phyloP scores from a whole-genome alignment of 2,113 vertebrate genomes.

The Herpailurus yagouaroundi region DNA sequence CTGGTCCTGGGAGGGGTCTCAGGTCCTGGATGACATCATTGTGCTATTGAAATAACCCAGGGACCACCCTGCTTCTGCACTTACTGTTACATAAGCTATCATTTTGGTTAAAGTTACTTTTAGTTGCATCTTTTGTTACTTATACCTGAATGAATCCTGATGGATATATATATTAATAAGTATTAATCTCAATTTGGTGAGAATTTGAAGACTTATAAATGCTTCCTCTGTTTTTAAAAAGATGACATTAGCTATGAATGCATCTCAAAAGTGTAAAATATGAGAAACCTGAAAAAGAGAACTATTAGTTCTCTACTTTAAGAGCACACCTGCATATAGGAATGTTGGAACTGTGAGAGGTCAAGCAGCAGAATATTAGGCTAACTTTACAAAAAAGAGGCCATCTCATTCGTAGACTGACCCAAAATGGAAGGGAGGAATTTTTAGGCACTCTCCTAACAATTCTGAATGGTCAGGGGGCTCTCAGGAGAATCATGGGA shows the following conservation, averaged over 20 bases:
- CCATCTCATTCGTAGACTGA: not conserved
- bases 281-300: not conserved
- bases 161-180: not conserved
- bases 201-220: not conserved
- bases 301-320: not conserved
- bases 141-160: not conserved
- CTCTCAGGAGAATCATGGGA: not conserved
- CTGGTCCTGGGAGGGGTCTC: not conserved
- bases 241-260: not conserved
- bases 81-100: not conserved
- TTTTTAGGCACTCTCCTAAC: not conserved
- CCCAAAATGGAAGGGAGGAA: not conserved
- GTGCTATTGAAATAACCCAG: not conserved
- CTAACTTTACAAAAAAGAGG: not conserved
- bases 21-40: not conserved
- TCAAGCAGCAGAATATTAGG: not conserved
- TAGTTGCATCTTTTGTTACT: not conserved
- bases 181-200: not conserved
- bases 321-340: not conserved
- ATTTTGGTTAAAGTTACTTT: not conserved
- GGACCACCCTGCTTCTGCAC: not conserved
- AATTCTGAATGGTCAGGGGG: not conserved
- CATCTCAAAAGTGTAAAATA: not conserved
- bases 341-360: not conserved
- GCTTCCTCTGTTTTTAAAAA: constrained; percentile 5